These are phyloP conservation scores for Bilobella aurantiaca DNA, from an alignment of 1,140 invertebrate species.

Conservation along the genomic window DNA sequence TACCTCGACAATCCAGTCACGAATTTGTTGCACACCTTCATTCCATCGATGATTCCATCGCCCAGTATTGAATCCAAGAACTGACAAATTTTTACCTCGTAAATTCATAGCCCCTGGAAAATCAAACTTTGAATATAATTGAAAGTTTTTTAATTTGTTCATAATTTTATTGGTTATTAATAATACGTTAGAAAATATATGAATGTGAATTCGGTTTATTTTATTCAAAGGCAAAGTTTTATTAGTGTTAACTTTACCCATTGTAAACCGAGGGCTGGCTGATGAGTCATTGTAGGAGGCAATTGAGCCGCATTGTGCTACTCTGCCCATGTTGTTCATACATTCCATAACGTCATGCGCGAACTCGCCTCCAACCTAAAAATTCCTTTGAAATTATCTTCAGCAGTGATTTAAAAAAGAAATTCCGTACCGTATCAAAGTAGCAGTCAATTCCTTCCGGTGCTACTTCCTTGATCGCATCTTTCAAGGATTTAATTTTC, in stretches of 20 bases:
- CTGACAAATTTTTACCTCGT: neutral
- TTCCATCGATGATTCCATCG: slow-evolving; percentile 44
- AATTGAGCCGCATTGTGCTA: slow-evolving; percentile 43
- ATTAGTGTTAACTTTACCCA: slow-evolving; percentile 3
- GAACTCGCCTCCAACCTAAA: neutral
- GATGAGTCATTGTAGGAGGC: neutral
- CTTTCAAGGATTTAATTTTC: slow-evolving; percentile 36
- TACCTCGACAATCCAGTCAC: slow-evolving; percentile 50
- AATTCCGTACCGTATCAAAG: slow-evolving; percentile 54
- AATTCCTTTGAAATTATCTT: neutral
- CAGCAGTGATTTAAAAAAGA: neutral
- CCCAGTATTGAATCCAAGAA: slow-evolving; percentile 46
- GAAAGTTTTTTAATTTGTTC: too few species aligned
- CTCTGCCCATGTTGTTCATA: slow-evolving; percentile 41
- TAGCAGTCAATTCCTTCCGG: slow-evolving; percentile 50
- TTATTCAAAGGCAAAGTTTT: neutral
- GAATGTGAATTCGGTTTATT: neutral
- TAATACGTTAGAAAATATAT: too few species aligned
- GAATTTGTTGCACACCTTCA: slow-evolving; percentile 49
- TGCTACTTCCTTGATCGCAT: slow-evolving; percentile 32
- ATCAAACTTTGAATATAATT: neutral
- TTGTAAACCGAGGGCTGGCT: neutral
- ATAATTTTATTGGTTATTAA: too few species aligned
- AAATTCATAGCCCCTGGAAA: neutral
- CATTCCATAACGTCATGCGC: slow-evolving; percentile 39